A percentile compares a stretch with the other conserved stretches of the same genome.
phyloP scores from a whole-genome alignment of 2,797 vertebrate genomes.

The Pseudomugil gertrudae region DNA sequence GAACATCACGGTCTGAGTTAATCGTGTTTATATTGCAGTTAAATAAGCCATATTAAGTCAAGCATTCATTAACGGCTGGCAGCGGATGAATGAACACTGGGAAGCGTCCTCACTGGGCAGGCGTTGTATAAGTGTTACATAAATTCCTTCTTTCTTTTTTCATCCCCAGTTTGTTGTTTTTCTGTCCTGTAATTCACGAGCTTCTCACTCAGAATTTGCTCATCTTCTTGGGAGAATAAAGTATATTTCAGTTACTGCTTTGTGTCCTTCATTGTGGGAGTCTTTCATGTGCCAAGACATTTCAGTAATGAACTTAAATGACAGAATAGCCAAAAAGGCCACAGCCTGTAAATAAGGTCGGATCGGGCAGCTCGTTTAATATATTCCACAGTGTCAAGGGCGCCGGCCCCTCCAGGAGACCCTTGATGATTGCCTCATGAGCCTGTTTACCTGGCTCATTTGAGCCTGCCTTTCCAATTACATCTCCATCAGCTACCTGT shows the following conservation, averaged over 20 bases:
- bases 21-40: conserved; percentile 57
- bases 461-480: conserved; percentile 74
- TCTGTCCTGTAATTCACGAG: conserved; percentile 31
- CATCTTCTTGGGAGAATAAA: conserved; percentile 42
- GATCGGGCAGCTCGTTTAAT: conserved; percentile 30
- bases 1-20: conserved; percentile 38
- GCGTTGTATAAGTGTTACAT: conserved; percentile 59
- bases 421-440: conserved; percentile 64
- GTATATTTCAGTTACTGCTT: conserved; percentile 33
- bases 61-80: conserved; percentile 44
- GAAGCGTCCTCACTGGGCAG: conserved; percentile 49
- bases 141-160: conserved; percentile 40
- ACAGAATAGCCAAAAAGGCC: conserved; percentile 15
- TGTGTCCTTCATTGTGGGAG: neutral
- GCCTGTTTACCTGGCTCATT: conserved; percentile 75
- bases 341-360: conserved; percentile 28
- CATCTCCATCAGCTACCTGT: conserved; percentile 66
- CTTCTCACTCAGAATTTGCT: neutral
- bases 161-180: conserved; percentile 46
- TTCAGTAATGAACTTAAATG: conserved; percentile 17
- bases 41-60: conserved; percentile 43
- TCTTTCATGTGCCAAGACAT: neutral
- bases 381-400: conserved; percentile 37
- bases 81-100: conserved; percentile 47
- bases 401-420: conserved; percentile 41